Evolutionary conservation across 2,797 vertebrate genomes (phyloP), one percentile per base, ranked within the genome.

Genomic region (Cirrhinus mrigala): DNA sequence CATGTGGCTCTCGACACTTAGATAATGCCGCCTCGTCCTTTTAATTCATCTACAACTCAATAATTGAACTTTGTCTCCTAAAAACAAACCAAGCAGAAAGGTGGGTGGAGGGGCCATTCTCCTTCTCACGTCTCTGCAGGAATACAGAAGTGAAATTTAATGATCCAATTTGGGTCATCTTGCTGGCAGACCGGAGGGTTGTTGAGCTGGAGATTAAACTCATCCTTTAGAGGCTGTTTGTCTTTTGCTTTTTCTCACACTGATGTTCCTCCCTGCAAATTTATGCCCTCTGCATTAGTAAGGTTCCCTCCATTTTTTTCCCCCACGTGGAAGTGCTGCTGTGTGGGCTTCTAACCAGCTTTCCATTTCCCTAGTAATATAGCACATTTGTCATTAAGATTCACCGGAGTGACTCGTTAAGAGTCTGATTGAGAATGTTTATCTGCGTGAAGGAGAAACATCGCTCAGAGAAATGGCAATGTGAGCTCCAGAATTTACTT

Each of bases 111-210:
- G 70, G 90, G 90, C 88, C 86, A 85, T 82, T 74, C 70, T 77
- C 90, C 68, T 37, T 68, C 60, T 27, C 29, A 75, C 73, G 29
- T 73, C 83, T 83, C 74, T 24, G 54, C 15, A 64, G 68, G 91
- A 93, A 92, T 91, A 80, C 89, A 91, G 90, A 93, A 91, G 83
- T 82, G 76, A 82, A 92, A 92, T 93, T 90, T 93, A 91, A 92
- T 90, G 82, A 90, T 88, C 90, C 54, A 83, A 86, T 91, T 92
- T 90, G 85, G 91, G 91, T 90, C 83, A 48, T 74, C 84, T 71
- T 83, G 88, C 81, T 80, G 87, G 87, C 79, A 60, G 85, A 87
- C 89, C 73, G 66, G 90, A 88, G 90, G 24, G 52, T 75, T 75
- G 84, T 82, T 82, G 84, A 87, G 87, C 83, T 46, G 86, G 29